Evolutionary conservation across 2,888 invertebrate species (phyloP).

Genomic region (Drosophila quinaria): DNA sequence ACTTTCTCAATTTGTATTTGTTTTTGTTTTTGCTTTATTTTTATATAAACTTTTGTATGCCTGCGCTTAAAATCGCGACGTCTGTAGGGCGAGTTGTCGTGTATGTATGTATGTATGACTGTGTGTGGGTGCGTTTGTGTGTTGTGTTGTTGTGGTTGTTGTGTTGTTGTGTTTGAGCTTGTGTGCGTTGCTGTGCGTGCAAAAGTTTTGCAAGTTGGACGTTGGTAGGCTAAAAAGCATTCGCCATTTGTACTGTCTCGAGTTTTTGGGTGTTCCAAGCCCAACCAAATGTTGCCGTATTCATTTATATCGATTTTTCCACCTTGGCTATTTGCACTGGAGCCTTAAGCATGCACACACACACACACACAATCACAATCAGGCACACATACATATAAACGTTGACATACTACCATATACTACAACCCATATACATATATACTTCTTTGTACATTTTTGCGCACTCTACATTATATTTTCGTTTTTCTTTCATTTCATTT

Average conservation of each 20-base stretch:
- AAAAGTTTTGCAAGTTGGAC: constrained; percentile 72
- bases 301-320: constrained; percentile 79
- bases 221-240: constrained; percentile 59
- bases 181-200: constrained; percentile 68
- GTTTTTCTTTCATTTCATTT: constrained; percentile 61
- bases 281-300: constrained; percentile 73
- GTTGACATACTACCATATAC: constrained; percentile 64
- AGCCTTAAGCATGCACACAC: constrained; percentile 52
- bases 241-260: constrained; percentile 61
- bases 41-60: constrained; percentile 70
- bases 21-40: constrained; percentile 58
- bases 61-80: constrained; percentile 74
- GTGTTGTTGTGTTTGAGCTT: constrained; percentile 14
- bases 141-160: constrained; percentile 40
- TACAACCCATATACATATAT: constrained; percentile 27
- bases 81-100: constrained; percentile 34
- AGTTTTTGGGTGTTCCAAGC: constrained; percentile 49
- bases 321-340: constrained; percentile 72
- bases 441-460: constrained; percentile 44
- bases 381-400: constrained; percentile 24
- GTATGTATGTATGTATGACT: constrained; percentile 17
- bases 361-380: constrained; percentile 20
- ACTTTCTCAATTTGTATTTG: constrained; percentile 14
- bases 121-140: constrained; percentile 21
- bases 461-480: constrained; percentile 48